Evolutionary conservation across 1,140 invertebrate genomes (phyloP), one percentile per base, ranked within the genome.

Genomic region (Asobara japonica): DNA sequence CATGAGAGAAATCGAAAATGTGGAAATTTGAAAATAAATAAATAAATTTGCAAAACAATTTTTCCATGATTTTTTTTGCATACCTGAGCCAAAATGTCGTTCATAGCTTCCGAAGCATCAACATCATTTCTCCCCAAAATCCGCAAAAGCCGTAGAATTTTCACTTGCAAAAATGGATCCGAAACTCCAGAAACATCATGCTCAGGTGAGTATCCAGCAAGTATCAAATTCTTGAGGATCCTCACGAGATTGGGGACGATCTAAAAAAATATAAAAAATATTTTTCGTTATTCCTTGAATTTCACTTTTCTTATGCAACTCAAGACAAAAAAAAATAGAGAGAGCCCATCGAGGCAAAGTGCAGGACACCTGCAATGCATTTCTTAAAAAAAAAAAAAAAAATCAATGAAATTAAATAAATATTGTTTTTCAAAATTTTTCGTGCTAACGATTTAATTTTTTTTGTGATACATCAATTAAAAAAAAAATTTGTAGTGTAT

Each of bases 161-260:
- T 99, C 13, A 99, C 97, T 91, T 99, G 98, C 72, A 99, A 90
- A 88, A 99, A 99, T 61, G 98, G 98, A 90, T 99, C 98, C 78
- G 96, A 98, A 11, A 99, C 96, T 60, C 98, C 98, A 74, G 96
- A 98, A n/a, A 99, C 98, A 88, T 99, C 98, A 86, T 99, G 98
- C 86, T 99, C 98, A 8, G 98, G 98, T 31, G 98, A 99, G 89
- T 99, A 99, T 22, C 98, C 98, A 67, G 97, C 96, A 88, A 99
- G 91, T 72, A 99, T 98, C 33, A 99, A 89, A 88, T 99, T 99
- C 89, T 99, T 99, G 79, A 99, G 89, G 84, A 99, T 98, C 80
- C 98, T 91, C 65, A 99, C 98, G 80, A 99, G 89, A 88, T 98
- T 99, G 76, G 98, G 97, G 74, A 99, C 98, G 86, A 99, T 94